Conservation (phyloP, 2,888 invertebrate genomes). For the Acleris laterana region DNA sequence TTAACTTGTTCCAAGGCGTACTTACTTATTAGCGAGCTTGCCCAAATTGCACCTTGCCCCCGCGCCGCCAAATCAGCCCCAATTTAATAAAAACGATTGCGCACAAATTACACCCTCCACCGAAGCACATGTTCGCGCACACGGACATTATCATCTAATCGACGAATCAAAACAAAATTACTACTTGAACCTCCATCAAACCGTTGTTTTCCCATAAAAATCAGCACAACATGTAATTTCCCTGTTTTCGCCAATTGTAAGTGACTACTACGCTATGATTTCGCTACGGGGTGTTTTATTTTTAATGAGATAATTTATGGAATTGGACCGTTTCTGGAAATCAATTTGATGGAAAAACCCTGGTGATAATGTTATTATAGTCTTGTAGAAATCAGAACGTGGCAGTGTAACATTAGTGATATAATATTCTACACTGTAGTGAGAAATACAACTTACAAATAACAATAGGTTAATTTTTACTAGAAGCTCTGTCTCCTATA, state of each 20-base stretch:
- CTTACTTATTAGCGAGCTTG: background rate
- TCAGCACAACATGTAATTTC: constrained; percentile 11
- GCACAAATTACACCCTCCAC: constrained; percentile 5
- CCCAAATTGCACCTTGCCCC: background rate
- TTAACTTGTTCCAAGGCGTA: background rate
- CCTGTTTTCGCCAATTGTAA: constrained; percentile 2
- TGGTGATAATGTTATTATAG: background rate
- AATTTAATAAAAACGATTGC: constrained; percentile 1
- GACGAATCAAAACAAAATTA: constrained; percentile 44
- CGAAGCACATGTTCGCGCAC: constrained; percentile 5
- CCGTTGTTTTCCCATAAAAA: constrained; percentile 44
- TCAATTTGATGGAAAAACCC: background rate
- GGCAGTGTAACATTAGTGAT: too few relatives aligned
- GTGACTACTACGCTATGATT: background rate
- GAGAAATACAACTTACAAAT: too few relatives aligned
- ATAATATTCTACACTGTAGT: too few relatives aligned
- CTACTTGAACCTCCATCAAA: constrained; percentile 37
- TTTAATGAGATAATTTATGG: constrained; percentile 2
- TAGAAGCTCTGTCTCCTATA: too few relatives aligned
- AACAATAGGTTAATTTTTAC: too few relatives aligned
- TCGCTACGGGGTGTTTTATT: constrained; percentile 1
- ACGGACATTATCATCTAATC: constrained; percentile 30
- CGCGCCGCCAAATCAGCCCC: background rate
- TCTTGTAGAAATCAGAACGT: too few relatives aligned
- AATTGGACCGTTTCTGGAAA: background rate